Percentiles rank a stretch among this genome's conserved stretches.
These are phyloP conservation scores for Solea senegalensis DNA, from an alignment of 2,113 vertebrate species.

Conservation along the genomic window DNA sequence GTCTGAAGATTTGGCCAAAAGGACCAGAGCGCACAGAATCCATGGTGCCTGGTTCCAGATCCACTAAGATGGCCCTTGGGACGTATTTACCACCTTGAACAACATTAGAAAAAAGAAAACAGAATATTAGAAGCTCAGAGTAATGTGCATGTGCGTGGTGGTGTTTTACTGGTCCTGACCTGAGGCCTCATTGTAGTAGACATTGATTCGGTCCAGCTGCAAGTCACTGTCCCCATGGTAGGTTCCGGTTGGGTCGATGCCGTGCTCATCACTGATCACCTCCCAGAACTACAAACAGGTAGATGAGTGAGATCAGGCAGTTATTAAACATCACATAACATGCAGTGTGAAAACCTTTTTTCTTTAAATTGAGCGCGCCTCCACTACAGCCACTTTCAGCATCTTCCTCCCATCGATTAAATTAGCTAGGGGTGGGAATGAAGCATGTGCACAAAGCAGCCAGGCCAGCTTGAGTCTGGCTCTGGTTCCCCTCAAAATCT, in stretches of 20 bases:
- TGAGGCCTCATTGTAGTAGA: conserved; percentile 81
- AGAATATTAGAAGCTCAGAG: neutral
- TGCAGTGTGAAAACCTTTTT: neutral
- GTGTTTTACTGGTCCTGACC: conserved; percentile 50
- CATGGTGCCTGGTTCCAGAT: conserved; percentile 82
- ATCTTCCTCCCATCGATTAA: too few species aligned
- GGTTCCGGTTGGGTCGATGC: conserved; percentile 78
- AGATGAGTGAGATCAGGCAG: neutral
- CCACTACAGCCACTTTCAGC: too few species aligned
- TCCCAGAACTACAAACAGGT: conserved; percentile 75
- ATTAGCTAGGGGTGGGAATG: too few species aligned
- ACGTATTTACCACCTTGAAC: conserved; percentile 79
- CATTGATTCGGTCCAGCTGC: conserved; percentile 80
- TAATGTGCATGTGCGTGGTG: neutral
- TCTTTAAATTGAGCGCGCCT: neutral
- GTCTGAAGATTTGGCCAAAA: conserved; percentile 81
- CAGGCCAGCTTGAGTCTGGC: too few species aligned
- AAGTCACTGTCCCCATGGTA: conserved; percentile 80
- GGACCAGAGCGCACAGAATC: conserved; percentile 80
- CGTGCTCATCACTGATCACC: conserved; percentile 80
- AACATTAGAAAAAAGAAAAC: neutral
- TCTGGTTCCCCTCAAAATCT: too few species aligned
- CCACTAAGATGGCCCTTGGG: conserved; percentile 79
- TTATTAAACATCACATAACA: neutral
- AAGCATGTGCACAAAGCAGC: too few species aligned